A percentile compares a stretch with the other conserved stretches of the same genome.
Conservation (phyloP, 2,888 invertebrate species). For the Tenthredo distinguenda region DNA sequence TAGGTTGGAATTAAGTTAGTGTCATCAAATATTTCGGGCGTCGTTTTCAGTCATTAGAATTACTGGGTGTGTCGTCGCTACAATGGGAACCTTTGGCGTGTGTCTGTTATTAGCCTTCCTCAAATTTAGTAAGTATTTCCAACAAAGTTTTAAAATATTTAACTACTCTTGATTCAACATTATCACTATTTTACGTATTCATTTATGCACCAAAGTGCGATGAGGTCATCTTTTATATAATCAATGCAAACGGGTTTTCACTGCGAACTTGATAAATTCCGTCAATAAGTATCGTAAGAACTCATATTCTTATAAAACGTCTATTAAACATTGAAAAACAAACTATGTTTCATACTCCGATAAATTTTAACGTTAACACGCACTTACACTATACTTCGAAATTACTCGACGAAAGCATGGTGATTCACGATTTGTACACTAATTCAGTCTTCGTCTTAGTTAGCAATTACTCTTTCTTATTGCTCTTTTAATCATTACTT, state of each 20-base stretch:
- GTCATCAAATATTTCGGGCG: constrained; percentile 48
- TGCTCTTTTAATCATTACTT: not conserved
- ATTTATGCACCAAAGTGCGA: not conserved
- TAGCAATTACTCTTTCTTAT: constrained; percentile 12
- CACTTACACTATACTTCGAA: not conserved
- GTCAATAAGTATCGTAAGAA: not conserved
- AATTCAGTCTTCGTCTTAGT: not conserved
- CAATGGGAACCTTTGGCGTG: constrained; percentile 66
- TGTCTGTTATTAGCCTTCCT: constrained; percentile 63
- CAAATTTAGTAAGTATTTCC: constrained; percentile 65
- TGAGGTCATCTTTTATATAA: constrained; percentile 18
- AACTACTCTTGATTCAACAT: not conserved
- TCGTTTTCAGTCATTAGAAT: constrained; percentile 38
- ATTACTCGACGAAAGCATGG: not conserved
- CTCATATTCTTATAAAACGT: not conserved
- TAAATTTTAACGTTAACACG: not conserved
- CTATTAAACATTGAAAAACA: not conserved
- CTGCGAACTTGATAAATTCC: not conserved
- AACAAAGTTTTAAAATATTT: not conserved
- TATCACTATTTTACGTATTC: not conserved
- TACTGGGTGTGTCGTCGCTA: constrained; percentile 68
- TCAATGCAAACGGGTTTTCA: not conserved
- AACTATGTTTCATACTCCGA: not conserved
- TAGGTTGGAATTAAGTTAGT: not conserved
- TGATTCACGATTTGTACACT: constrained; percentile 21